Conservation (phyloP, 2,113 vertebrate genomes). For the Psammodynastes pulverulentus region DNA sequence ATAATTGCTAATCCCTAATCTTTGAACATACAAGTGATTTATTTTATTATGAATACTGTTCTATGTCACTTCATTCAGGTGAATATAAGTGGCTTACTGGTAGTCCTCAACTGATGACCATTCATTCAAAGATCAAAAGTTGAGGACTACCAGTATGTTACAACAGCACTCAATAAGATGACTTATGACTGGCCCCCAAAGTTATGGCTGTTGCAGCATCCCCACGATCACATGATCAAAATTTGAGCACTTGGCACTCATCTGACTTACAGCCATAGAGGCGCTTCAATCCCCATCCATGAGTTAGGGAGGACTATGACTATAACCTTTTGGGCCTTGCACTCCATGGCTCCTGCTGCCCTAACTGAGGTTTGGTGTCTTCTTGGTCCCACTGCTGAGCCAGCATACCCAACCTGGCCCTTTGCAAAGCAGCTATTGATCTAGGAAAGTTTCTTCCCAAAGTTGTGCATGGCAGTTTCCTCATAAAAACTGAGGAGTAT, state of each 20-base stretch:
- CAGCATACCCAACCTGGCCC: neutral
- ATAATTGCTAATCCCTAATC: neutral
- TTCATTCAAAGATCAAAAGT: neutral
- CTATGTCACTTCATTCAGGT: neutral
- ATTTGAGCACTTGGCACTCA: neutral
- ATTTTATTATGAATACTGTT: neutral
- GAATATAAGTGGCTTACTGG: neutral
- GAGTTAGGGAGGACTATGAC: neutral
- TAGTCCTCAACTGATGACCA: neutral
- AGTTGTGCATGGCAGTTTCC: too few species aligned
- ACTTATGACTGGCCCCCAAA: neutral
- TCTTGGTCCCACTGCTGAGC: neutral
- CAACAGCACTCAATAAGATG: neutral
- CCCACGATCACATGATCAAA: neutral
- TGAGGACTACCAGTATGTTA: too few species aligned
- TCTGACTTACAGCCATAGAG: neutral
- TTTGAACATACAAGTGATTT: neutral
- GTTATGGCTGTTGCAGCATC: neutral
- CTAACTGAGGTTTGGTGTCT: neutral
- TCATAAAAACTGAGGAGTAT: neutral
- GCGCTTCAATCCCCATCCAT: neutral
- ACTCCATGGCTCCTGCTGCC: neutral
- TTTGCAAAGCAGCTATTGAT: neutral
- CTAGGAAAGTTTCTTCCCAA: neutral
- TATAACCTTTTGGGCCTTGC: neutral